Conservation (phyloP, 35 echinoderm and acorn worm genomes). For the Holothuria glaberrima region DNA sequence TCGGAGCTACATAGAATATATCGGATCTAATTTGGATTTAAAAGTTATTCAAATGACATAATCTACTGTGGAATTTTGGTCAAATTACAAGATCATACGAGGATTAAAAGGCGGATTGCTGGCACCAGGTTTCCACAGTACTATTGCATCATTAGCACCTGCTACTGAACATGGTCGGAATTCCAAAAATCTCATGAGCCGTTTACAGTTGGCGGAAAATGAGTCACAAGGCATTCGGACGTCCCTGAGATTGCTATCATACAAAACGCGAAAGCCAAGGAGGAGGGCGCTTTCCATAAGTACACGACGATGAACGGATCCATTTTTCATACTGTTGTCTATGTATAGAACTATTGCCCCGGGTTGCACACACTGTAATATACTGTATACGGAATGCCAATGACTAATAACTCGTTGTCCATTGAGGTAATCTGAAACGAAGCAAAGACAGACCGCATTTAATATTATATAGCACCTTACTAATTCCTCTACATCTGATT, state of each 20-base stretch:
- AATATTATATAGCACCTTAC: too few relatives aligned
- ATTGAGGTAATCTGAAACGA: not conserved
- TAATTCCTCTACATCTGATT: too few relatives aligned
- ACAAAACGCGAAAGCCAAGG: slow-evolving; percentile 21
- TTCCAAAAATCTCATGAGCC: slow-evolving; percentile 34
- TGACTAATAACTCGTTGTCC: not conserved
- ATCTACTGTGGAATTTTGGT: too few relatives aligned
- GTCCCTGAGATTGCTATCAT: slow-evolving; percentile 16
- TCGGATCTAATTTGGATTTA: too few relatives aligned
- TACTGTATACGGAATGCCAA: slow-evolving; percentile 40
- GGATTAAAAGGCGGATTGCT: too few relatives aligned
- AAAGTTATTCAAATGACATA: too few relatives aligned
- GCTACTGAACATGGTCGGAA: slow-evolving; percentile 24
- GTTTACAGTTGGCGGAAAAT: slow-evolving; percentile 15
- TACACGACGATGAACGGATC: not conserved
- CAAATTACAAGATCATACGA: too few relatives aligned
- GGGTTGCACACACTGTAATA: slow-evolving; percentile 16
- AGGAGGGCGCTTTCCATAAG: slow-evolving; percentile 21
- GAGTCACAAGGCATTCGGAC: slow-evolving; percentile 42
- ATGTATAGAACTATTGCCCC: slow-evolving; percentile 30
- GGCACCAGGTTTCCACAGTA: slow-evolving; percentile 1
- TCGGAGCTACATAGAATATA: too few relatives aligned
- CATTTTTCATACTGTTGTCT: not conserved
- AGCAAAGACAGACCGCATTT: not conserved
- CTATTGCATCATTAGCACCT: slow-evolving; percentile 13